These are phyloP conservation scores for Nothobranchius furzeri DNA, from an alignment of 2,113 vertebrate genomes.

Conservation along the genomic window DNA sequence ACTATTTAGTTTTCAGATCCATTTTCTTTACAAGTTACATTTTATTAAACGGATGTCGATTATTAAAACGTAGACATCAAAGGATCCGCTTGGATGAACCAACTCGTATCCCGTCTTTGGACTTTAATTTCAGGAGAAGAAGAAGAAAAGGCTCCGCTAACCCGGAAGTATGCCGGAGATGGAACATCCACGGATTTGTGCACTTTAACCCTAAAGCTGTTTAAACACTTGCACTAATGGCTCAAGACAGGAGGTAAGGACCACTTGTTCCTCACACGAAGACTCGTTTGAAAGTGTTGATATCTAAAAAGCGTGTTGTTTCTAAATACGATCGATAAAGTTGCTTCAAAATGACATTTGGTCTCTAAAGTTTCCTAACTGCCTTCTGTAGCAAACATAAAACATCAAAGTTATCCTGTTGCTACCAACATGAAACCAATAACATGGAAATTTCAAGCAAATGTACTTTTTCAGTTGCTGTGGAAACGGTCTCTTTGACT, in stretches of 20 bases:
- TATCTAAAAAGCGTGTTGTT: background rate
- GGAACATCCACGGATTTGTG: background rate
- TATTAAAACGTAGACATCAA: no score
- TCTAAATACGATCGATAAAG: background rate
- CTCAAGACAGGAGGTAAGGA: slow-evolving; percentile 47
- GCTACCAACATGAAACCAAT: no score
- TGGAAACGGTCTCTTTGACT: slow-evolving; percentile 24
- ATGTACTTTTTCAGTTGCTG: slow-evolving; percentile 3
- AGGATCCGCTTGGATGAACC: no score
- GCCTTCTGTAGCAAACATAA: no score
- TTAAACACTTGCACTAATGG: slow-evolving; percentile 16
- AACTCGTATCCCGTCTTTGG: background rate
- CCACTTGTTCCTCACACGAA: background rate
- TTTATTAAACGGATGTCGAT: no score
- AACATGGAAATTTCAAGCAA: background rate
- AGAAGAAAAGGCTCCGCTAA: slow-evolving; percentile 7
- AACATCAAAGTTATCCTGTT: background rate
- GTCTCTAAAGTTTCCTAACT: background rate
- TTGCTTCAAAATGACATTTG: background rate
- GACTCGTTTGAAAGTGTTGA: background rate
- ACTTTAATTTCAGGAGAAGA: background rate
- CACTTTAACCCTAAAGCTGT: background rate
- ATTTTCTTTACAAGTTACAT: no score
- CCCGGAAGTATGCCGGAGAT: slow-evolving; percentile 1
- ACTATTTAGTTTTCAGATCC: no score